Percentiles rank a stretch among this genome's conserved stretches.
Evolutionary conservation across 2,113 vertebrate genomes (phyloP).

Genomic region (cattle (Bos taurus)): ARS-UCD2.0 NC_037337.1:73570501-73571000

Average conservation of each 20-base stretch:
- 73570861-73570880: neutral
- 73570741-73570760: slow-evolving; percentile 88
- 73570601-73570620: neutral
- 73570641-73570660: slow-evolving; percentile 99
- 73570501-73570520: neutral
- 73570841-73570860: neutral
- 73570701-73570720: slow-evolving; percentile 93
- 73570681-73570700: slow-evolving; percentile 96
- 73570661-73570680: slow-evolving; percentile 93
- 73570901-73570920: neutral
- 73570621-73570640: slow-evolving; percentile 78
- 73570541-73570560: neutral
- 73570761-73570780: slow-evolving; percentile 78
- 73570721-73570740: slow-evolving; percentile 95
- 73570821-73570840: neutral
- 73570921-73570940: neutral
- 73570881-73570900: neutral
- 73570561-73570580: neutral
- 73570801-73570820: neutral
- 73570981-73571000: neutral
- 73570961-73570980: neutral
- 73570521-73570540: neutral
- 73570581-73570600: neutral
- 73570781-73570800: neutral
- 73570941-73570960: neutral